Percentiles rank a stretch among this genome's conserved stretches.
Conservation (phyloP, 2,888 invertebrate species). For the Dolichomitus sp. region DNA sequence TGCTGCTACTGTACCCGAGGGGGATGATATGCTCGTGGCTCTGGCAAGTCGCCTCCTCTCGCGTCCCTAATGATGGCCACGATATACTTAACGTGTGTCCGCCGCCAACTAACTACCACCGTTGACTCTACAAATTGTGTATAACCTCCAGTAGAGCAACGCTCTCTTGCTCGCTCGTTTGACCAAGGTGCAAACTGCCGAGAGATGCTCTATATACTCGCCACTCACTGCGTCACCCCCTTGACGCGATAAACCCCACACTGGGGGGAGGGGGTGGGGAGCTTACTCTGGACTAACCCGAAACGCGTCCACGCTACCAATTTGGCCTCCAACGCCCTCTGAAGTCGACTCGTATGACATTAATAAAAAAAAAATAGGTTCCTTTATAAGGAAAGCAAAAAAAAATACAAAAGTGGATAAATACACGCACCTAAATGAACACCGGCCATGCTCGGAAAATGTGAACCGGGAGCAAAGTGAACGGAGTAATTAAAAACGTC, state of each 20-base stretch:
- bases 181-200: slow-evolving; percentile 54
- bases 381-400: slow-evolving; percentile 1
- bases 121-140: slow-evolving; percentile 67
- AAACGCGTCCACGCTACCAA: slow-evolving; percentile 39
- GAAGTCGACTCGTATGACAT: slow-evolving; percentile 34
- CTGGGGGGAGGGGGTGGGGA: no score
- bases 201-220: slow-evolving; percentile 20
- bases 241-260: slow-evolving; percentile 1
- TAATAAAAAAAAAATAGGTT: background rate
- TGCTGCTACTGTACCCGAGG: slow-evolving; percentile 33
- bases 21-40: slow-evolving; percentile 12
- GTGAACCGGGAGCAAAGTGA: background rate
- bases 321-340: slow-evolving; percentile 33
- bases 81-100: slow-evolving; percentile 65
- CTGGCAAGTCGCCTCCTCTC: slow-evolving; percentile 35
- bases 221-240: slow-evolving; percentile 21
- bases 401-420: background rate
- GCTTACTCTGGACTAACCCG: slow-evolving; percentile 6
- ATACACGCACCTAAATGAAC: background rate
- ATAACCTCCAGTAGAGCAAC: slow-evolving; percentile 38
- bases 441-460: background rate
- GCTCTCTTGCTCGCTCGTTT: slow-evolving; percentile 55
- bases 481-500: slow-evolving; percentile 13
- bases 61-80: slow-evolving; percentile 68
- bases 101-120: slow-evolving; percentile 60